Conservation (phyloP, 2,797 vertebrate species). For the Antrozous pallidus region DNA sequence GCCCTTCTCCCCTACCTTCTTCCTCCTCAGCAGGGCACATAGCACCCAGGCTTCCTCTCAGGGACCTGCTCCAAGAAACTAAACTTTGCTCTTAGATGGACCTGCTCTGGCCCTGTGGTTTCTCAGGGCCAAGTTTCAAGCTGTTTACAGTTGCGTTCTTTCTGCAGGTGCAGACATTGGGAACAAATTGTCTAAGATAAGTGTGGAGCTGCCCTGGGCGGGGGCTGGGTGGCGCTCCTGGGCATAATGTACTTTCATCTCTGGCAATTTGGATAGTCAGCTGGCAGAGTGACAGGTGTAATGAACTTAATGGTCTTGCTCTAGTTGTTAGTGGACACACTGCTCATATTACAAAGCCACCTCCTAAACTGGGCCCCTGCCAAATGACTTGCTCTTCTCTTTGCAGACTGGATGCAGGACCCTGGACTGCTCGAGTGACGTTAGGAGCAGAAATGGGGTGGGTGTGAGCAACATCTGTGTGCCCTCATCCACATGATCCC, state of each 20-base stretch:
- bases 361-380: slow-evolving; percentile 20
- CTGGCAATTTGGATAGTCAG: slow-evolving; percentile 45
- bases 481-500: not conserved
- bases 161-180: slow-evolving; percentile 18
- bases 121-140: slow-evolving; percentile 27
- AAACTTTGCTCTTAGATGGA: not conserved
- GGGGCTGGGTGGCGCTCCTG: slow-evolving; percentile 38
- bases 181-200: slow-evolving; percentile 36
- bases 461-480: not conserved
- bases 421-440: not conserved
- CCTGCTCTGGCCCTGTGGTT: not conserved
- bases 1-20: not conserved
- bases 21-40: not conserved
- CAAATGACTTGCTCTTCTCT: slow-evolving; percentile 45
- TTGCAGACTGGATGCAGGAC: slow-evolving; percentile 18
- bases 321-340: slow-evolving; percentile 46
- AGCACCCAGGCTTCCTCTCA: not conserved
- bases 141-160: slow-evolving; percentile 38
- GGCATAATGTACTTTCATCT: slow-evolving; percentile 60
- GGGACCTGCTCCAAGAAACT: not conserved
- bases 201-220: not conserved
- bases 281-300: slow-evolving; percentile 45
- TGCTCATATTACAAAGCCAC: slow-evolving; percentile 65
- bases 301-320: slow-evolving; percentile 58
- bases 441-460: not conserved